phyloP scores from a whole-genome alignment of 2,797 vertebrate species.

The Perodicticus potto region DNA sequence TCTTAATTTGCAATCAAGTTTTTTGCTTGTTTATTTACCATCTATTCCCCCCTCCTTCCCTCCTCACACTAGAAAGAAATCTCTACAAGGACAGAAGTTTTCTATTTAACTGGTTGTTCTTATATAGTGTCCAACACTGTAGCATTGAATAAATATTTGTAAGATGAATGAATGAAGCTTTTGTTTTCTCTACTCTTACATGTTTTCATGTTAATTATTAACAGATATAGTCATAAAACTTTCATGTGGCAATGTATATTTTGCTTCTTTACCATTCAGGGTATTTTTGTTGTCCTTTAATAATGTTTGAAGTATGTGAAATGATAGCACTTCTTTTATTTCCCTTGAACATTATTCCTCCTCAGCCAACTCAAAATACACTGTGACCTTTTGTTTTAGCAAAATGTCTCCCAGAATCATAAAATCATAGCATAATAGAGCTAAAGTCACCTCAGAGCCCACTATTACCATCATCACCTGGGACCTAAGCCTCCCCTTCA shows the following conservation, averaged over 20 bases:
- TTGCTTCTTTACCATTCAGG: constrained; percentile 13
- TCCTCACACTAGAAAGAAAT: neutral
- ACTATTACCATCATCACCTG: neutral
- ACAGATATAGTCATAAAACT: neutral
- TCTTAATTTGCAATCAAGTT: neutral
- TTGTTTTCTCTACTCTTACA: neutral
- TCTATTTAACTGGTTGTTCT: neutral
- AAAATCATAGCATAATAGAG: neutral
- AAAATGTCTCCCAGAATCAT: neutral
- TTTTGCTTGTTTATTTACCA: neutral
- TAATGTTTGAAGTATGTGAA: neutral
- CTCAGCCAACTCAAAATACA: neutral
- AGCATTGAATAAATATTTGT: neutral
- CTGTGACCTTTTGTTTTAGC: neutral
- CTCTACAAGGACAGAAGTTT: neutral
- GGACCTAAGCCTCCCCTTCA: neutral
- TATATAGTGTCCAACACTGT: neutral
- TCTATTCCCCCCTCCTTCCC: neutral
- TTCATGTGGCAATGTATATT: neutral
- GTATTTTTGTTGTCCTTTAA: neutral
- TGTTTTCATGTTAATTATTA: neutral
- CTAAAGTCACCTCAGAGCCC: neutral
- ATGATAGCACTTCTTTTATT: constrained; percentile 28
- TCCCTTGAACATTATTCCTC: neutral
- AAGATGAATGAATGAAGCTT: neutral